Conservation (phyloP, 2,888 invertebrate species). For the Aphodius sticticus region DNA sequence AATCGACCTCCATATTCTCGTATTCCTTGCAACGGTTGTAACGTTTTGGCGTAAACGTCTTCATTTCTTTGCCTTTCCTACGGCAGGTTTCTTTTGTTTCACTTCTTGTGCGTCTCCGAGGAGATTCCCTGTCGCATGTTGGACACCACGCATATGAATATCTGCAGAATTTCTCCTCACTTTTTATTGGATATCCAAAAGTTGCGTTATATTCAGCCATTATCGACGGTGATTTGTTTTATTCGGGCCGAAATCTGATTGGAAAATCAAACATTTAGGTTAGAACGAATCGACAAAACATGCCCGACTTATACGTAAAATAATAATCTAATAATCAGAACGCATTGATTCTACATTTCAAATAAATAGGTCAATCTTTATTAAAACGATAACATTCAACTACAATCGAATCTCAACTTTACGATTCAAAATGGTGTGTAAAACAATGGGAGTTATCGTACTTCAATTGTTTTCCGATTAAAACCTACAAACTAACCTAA, state of each 20-base stretch:
- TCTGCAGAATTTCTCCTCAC: conserved; percentile 52
- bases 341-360: not conserved
- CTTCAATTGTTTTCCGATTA: not conserved
- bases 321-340: not conserved
- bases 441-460: not conserved
- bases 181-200: conserved; percentile 48
- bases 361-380: conserved; percentile 4
- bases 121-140: conserved; percentile 56
- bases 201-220: conserved; percentile 54
- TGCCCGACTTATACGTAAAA: not conserved
- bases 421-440: not conserved
- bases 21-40: conserved; percentile 50
- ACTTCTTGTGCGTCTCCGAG: conserved; percentile 55
- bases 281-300: not conserved
- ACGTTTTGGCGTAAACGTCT: conserved; percentile 52
- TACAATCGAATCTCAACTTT: not conserved
- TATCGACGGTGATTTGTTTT: not conserved
- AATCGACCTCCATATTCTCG: conserved; percentile 57
- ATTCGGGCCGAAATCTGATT: not conserved
- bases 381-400: not conserved
- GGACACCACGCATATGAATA: conserved; percentile 57
- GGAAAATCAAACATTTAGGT: not conserved
- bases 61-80: conserved; percentile 55
- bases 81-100: conserved; percentile 55
- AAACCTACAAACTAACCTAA: not conserved